Base-by-base conservation (phyloP, 2,113 vertebrate species). In the Pionites leucogaster region DNA sequence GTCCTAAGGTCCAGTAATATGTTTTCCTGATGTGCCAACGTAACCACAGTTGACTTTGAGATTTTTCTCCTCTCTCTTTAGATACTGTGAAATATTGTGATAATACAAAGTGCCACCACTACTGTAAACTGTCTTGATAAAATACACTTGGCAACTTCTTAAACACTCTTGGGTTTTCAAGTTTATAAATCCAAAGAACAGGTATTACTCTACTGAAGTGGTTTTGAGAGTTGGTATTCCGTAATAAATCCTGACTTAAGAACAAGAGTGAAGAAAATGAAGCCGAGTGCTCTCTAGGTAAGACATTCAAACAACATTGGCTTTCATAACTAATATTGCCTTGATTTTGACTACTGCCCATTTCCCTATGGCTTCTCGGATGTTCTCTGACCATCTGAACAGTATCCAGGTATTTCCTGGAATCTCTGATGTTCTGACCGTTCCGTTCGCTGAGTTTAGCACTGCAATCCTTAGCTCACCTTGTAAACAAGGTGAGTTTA, bases 321-420 rank as follows among this genome's bases (percentile, higher is more conserved):
- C 80, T 86, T 87, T 86, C 6, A 4, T 22, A 63, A 74, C 24
- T 14, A 47, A 27, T 24, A 17, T 3, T 86, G 20, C 22, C 68
- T 90, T 83, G 41, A 52, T 59, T 76, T 41, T 49, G 35, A 53
- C 24, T 57, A 6, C 42, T 53, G 41, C 27, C 49, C 10, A 1
- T 63, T 82, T 65, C 67, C 49, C 74, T 37, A 3, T 0, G 2
- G 46, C 20, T 11, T 41, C 33, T 9, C n/a, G 31, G n/a, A 33
- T 78, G 79, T 31, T 95, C 84, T 91, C 90, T 82, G 94, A 82
- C 42, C 78, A 42, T 22, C 84, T 80, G 82, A 95, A 90, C 75
- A 82, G 25, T 4, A 74, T 81, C 85, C 94, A 93, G 85, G 41
- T 42, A 35, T 57, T 88, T 94, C 93, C 88, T 53, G 59, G 90